Base-by-base conservation (phyloP, 1,140 invertebrate species). In the Zelostemma sp. region DNA sequence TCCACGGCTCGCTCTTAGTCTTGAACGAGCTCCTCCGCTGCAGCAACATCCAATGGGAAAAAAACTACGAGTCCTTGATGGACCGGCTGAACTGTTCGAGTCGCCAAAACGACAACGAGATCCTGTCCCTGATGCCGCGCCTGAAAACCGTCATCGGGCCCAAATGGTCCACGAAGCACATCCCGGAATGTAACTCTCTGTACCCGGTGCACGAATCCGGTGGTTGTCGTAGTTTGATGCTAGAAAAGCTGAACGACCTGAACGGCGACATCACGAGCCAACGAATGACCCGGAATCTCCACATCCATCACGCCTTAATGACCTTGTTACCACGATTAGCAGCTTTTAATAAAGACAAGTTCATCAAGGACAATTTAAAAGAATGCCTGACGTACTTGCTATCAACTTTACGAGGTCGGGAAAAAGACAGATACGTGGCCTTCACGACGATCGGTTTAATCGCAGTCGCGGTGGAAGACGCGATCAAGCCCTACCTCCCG, bases 21-120 rank as follows among this genome's bases (percentile, higher is more conserved):
- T 85, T 99, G 1, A 98, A 99, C 86, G 98, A 99, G 83, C 85
- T 99, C 0, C 86, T 99, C 1, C 86, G 97, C 63, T 97, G 95
- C 77, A 94, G 95, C 43, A 97, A 99, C 86, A 89, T 93, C 1
- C 88, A 91, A 43, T 97, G 96, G 91, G 97, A 97, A 79, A 88
- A 88, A 15, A 90, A 91, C 61, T 94, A 95, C 67, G 90, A 91
- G 50, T 85, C 88, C n/a, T 79, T 97, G 1, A 87, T 88, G 81
- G 75, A 93, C 63, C 81, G 80, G 43, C 68, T 81, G 17, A 87
- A 79, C 60, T 86, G 74, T 62, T 85, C 79, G 72, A 78, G 83
- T 74, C 67, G 87, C 72, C 66, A 85, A 82, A 75, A 86, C 75
- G 74, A 86, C 1, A 88, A 89, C 76, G 88, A 89, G 54, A 88